Conservation (phyloP, 2,888 invertebrate genomes). For the Acronicta alni region DNA sequence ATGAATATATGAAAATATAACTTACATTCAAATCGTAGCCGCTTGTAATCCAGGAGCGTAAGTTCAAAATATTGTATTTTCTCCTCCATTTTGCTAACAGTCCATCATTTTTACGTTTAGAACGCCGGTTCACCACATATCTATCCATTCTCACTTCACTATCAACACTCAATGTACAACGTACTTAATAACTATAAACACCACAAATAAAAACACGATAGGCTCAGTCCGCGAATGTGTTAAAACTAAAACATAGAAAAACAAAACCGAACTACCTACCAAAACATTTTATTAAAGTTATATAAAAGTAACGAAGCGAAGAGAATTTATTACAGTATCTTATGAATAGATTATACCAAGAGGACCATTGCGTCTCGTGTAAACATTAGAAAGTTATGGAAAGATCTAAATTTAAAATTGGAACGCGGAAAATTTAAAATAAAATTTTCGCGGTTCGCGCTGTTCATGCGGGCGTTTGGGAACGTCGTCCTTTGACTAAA, state of each 20-base stretch:
- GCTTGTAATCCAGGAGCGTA: slow-evolving; percentile 77
- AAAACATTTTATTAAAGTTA: slow-evolving; percentile 76
- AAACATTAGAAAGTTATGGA: slow-evolving; percentile 72
- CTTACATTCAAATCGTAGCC: slow-evolving; percentile 84
- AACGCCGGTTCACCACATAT: slow-evolving; percentile 80
- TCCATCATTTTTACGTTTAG: slow-evolving; percentile 79
- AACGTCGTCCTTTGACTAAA: slow-evolving; percentile 79
- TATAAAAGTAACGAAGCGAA: slow-evolving; percentile 80
- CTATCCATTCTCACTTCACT: slow-evolving; percentile 77
- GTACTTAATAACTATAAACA: slow-evolving; percentile 24
- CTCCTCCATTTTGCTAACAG: slow-evolving; percentile 78
- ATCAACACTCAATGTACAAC: slow-evolving; percentile 63
- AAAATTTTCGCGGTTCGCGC: slow-evolving; percentile 59
- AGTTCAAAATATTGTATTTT: slow-evolving; percentile 77
- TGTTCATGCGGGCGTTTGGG: slow-evolving; percentile 41
- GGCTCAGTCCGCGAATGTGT: slow-evolving; percentile 67
- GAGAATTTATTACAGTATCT: slow-evolving; percentile 73
- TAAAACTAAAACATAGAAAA: slow-evolving; percentile 78
- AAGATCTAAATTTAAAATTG: slow-evolving; percentile 52
- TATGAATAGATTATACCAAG: slow-evolving; percentile 67
- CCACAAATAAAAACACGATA: slow-evolving; percentile 68
- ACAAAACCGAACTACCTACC: slow-evolving; percentile 67
- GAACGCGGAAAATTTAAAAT: slow-evolving; percentile 58
- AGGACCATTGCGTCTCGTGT: slow-evolving; percentile 58
- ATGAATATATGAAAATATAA: slow-evolving; percentile 35